These are phyloP conservation scores for Caenorhabditis sp. DNA, from an alignment of 2,888 invertebrate genomes.

Conservation along the genomic window DNA sequence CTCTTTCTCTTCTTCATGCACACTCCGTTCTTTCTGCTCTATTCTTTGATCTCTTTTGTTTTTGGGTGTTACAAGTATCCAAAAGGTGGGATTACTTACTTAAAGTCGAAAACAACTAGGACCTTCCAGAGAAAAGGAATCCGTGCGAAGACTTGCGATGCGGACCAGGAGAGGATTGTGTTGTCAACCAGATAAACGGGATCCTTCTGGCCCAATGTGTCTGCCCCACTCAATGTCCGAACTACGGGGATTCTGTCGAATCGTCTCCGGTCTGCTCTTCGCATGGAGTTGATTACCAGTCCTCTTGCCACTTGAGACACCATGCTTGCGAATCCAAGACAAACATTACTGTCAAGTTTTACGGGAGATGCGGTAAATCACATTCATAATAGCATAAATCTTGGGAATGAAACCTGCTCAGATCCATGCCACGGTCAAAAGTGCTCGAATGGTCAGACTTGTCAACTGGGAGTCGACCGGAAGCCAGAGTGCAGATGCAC, in stretches of 20 bases:
- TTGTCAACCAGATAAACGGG: constrained; percentile 64
- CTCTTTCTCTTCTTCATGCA: constrained; percentile 19
- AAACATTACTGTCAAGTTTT: constrained; percentile 81
- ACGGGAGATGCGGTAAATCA: constrained; percentile 81
- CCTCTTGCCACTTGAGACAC: constrained; percentile 68
- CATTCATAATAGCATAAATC: no score
- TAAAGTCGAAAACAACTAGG: no score
- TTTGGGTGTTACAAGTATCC: constrained; percentile 47
- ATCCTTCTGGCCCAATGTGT: constrained; percentile 64
- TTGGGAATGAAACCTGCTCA: no score
- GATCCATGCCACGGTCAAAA: constrained; percentile 89
- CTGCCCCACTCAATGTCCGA: constrained; percentile 67
- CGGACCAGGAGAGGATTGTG: constrained; percentile 71
- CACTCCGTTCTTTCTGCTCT: constrained; percentile 13
- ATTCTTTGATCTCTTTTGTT: constrained; percentile 11
- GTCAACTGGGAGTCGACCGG: constrained; percentile 87
- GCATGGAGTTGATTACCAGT: constrained; percentile 75
- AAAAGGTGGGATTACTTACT: constrained; percentile 38
- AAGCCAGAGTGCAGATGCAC: constrained; percentile 90
- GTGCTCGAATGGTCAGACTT: constrained; percentile 87
- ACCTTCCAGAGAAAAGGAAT: constrained; percentile 69
- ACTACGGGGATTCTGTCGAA: constrained; percentile 71
- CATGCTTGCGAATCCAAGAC: constrained; percentile 79
- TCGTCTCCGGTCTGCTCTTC: constrained; percentile 85
- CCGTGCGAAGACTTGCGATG: constrained; percentile 73